These are phyloP conservation scores for Drusus annulatus DNA, from an alignment of 1,140 invertebrate genomes.

Conservation along the genomic window DNA sequence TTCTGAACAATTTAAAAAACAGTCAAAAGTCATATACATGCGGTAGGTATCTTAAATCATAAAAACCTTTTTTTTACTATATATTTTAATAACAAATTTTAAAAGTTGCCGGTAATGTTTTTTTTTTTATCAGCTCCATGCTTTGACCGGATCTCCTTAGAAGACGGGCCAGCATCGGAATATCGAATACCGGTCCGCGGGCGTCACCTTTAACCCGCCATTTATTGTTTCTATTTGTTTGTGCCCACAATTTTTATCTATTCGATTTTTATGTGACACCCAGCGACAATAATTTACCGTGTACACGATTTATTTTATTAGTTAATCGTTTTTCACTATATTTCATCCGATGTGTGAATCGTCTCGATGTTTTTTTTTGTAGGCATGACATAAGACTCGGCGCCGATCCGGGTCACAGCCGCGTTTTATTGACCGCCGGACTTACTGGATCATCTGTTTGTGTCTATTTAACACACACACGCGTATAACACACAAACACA, in stretches of 20 bases:
- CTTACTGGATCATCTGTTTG: slow-evolving; percentile 41
- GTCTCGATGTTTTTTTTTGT: slow-evolving; percentile 32
- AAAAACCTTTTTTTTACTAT: no score
- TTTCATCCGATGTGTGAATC: slow-evolving; percentile 30
- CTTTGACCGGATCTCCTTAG: neutral
- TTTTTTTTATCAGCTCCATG: neutral
- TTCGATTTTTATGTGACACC: slow-evolving; percentile 60
- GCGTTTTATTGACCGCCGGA: slow-evolving; percentile 42
- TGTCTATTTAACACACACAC: neutral
- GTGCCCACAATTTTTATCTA: slow-evolving; percentile 59
- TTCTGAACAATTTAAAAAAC: no score
- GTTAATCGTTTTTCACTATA: slow-evolving; percentile 44
- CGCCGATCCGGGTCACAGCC: slow-evolving; percentile 6
- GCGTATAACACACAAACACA: no score
- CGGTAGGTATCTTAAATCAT: no score
- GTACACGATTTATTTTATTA: slow-evolving; percentile 58
- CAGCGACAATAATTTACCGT: slow-evolving; percentile 57
- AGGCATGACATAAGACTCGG: slow-evolving; percentile 45
- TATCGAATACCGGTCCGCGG: slow-evolving; percentile 39
- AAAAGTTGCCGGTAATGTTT: no score
- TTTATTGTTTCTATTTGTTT: slow-evolving; percentile 59
- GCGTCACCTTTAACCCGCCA: slow-evolving; percentile 55
- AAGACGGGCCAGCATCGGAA: slow-evolving; percentile 19
- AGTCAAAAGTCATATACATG: no score
- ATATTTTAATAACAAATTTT: no score